A percentile compares a stretch with the other conserved stretches of the same genome.
These are phyloP conservation scores for Athalia circularis DNA, from an alignment of 2,888 invertebrate genomes.

Conservation along the genomic window DNA sequence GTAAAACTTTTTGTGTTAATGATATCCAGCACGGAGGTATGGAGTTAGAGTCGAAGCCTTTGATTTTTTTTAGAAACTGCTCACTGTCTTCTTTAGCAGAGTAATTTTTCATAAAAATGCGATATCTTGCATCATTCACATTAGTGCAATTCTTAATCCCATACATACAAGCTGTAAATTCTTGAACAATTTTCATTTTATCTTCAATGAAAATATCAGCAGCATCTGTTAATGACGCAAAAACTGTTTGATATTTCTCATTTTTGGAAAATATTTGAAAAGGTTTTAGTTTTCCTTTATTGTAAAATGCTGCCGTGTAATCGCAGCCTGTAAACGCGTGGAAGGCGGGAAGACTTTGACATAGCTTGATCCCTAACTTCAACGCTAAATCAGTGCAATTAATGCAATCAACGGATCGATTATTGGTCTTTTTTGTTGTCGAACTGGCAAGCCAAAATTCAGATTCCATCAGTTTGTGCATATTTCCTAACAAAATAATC, in stretches of 20 bases:
- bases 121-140: slow-evolving; percentile 63
- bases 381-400: slow-evolving; percentile 1
- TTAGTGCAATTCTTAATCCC: slow-evolving; percentile 59
- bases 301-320: slow-evolving; percentile 61
- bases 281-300: slow-evolving; percentile 62
- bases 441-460: slow-evolving; percentile 6
- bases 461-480: background rate
- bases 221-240: slow-evolving; percentile 62
- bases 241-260: slow-evolving; percentile 59
- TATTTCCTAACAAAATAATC: background rate
- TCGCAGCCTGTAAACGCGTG: slow-evolving; percentile 64
- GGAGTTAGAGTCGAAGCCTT: slow-evolving; percentile 46
- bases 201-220: slow-evolving; percentile 53
- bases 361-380: background rate
- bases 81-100: slow-evolving; percentile 59
- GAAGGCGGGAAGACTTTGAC: slow-evolving; percentile 56
- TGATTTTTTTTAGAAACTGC: slow-evolving; percentile 53
- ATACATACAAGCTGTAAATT: slow-evolving; percentile 48
- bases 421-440: background rate
- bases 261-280: slow-evolving; percentile 61
- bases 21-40: slow-evolving; percentile 49
- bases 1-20: slow-evolving; percentile 54
- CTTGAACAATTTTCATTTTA: slow-evolving; percentile 31
- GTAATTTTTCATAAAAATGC: slow-evolving; percentile 61
- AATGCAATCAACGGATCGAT: too few species aligned